Conservation (phyloP, 2,888 invertebrate species). For the Rhimphoctona megacephalus region DNA sequence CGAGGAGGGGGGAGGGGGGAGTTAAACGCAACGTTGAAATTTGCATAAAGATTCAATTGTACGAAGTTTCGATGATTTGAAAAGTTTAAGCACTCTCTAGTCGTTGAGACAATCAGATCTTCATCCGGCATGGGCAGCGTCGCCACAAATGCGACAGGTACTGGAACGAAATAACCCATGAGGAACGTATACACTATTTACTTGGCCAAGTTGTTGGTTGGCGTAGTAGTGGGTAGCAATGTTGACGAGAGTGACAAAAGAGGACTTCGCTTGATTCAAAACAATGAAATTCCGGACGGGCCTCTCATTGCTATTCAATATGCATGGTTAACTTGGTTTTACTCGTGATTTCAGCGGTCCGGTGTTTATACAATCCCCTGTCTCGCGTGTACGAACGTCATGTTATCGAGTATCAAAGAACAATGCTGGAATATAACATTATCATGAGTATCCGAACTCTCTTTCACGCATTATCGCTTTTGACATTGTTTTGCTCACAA, state of each 20-base stretch:
- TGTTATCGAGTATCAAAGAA: constrained; percentile 20
- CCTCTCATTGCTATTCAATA: constrained; percentile 67
- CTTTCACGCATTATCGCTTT: neutral
- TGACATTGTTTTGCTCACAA: neutral
- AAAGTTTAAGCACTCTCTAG: constrained; percentile 34
- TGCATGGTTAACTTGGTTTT: constrained; percentile 50
- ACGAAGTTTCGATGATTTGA: constrained; percentile 4
- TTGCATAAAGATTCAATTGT: constrained; percentile 28
- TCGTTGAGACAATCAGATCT: constrained; percentile 11
- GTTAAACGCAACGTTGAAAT: neutral
- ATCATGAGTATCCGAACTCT: neutral
- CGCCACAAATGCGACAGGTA: constrained; percentile 6
- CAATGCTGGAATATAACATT: neutral
- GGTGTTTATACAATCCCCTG: constrained; percentile 12
- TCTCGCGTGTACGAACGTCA: neutral
- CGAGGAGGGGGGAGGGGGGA: neutral
- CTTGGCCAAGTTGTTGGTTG: constrained; percentile 43
- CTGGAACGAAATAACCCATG: neutral
- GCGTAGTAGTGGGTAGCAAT: constrained; percentile 26
- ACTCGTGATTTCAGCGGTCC: constrained; percentile 59
- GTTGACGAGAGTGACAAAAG: constrained; percentile 59
- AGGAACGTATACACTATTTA: constrained; percentile 41
- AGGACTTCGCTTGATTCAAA: constrained; percentile 43
- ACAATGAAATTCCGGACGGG: constrained; percentile 58
- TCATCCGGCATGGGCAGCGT: neutral